Evolutionary conservation across 2,797 vertebrate genomes (phyloP), one percentile per base, ranked within the genome.

Genomic region (Gallinago stenura): DNA sequence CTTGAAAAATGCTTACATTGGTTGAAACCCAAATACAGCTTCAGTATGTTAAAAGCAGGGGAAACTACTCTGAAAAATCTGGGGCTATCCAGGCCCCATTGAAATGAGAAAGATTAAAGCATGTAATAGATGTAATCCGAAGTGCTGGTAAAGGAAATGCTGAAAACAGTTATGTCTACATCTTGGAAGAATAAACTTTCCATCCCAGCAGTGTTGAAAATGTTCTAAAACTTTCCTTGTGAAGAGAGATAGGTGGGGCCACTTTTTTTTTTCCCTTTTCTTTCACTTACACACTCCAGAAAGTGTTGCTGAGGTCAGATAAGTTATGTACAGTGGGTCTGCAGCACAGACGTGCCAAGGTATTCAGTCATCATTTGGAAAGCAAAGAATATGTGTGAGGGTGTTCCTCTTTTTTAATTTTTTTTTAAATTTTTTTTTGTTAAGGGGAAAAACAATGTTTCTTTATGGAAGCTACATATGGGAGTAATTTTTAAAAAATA

Each of bases 311-410:
- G 96, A 97, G 97, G 95, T 97, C 98, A 97, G 95, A 97, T 97
- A 97, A 98, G 96, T 97, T 96, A 96, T 94, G 94, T 96, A 96
- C 93, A 97, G 97, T 96, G 96, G 95, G 92, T 97, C 96, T 96
- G 93, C 93, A 96, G 89, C 94, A 94, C 75, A 89, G 90, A 94
- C 80, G 3, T 92, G 95, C 98, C 98, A 98, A 98, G 85, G 73
- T 87, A 98, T 98, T 97, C 96, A 96, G 97, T 98, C 97, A 98
- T 97, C 96, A 78, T 96, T 98, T 98, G 98, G 98, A 98, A 98
- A 97, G 97, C 72, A 68, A 72, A 94, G 92, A 87, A 61, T 69
- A 94, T 97, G 95, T 97, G 96, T 97, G 97, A 97, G 97, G 97
- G 93, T 96, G 94, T 95, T 96, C 90, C 95, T 96, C 75, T n/a